Percentiles rank a stretch among this genome's conserved stretches.
Conservation (phyloP, 2,888 invertebrate genomes). For the Nemotelus pantherinus region DNA sequence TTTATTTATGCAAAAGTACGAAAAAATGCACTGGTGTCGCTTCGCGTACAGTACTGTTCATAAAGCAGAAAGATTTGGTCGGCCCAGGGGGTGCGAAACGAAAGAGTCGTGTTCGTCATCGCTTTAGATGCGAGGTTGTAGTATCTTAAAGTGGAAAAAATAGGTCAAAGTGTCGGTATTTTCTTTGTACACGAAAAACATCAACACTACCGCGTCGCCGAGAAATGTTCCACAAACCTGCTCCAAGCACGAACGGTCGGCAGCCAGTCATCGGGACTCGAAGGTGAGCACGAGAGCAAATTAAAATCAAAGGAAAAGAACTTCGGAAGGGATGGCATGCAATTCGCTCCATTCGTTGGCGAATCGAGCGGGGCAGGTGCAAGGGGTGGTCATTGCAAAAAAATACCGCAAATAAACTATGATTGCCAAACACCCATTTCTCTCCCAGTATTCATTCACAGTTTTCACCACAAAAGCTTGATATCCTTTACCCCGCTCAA, state of each 20-base stretch:
- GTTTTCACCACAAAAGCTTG: conserved; percentile 34
- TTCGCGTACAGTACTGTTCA: neutral
- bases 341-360: neutral
- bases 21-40: conserved; percentile 9
- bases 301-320: conserved; percentile 28
- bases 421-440: conserved; percentile 20
- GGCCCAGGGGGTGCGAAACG: conserved; percentile 11
- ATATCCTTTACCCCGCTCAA: neutral
- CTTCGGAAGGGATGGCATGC: conserved; percentile 28
- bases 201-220: conserved; percentile 32
- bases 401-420: neutral
- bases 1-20: neutral
- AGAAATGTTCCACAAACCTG: conserved; percentile 26
- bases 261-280: conserved; percentile 39
- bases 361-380: conserved; percentile 1
- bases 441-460: neutral
- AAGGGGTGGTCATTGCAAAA: conserved; percentile 1
- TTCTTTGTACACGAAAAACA: conserved; percentile 45
- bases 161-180: conserved; percentile 50
- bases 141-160: conserved; percentile 45
- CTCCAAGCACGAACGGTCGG: conserved; percentile 43
- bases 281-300: conserved; percentile 40
- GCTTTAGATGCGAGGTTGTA: conserved; percentile 8
- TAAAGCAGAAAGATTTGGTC: conserved; percentile 5
- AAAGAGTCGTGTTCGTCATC: conserved; percentile 20